Evolutionary conservation across 1,140 invertebrate genomes (phyloP).

Genomic region (Telenomus remus): DNA sequence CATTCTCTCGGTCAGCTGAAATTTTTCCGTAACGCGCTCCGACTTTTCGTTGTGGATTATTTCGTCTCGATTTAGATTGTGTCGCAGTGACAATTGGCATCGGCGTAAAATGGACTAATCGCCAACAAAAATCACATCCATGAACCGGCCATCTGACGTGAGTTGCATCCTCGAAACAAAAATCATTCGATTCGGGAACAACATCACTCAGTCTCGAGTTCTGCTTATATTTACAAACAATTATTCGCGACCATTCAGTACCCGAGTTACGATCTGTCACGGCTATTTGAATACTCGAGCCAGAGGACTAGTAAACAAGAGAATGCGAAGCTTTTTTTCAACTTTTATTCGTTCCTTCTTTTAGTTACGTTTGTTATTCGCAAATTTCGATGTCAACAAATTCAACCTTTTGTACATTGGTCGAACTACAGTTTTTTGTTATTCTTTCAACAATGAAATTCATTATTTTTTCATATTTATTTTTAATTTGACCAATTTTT

Average conservation of each 20-base stretch:
- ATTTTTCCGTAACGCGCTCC: conserved; percentile 11
- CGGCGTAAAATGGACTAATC: conserved; percentile 8
- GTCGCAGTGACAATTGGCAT: conserved; percentile 4
- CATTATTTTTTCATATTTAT: too few species aligned
- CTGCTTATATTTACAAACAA: conserved; percentile 36
- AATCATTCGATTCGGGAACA: not conserved
- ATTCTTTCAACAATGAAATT: too few species aligned
- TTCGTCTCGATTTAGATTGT: not conserved
- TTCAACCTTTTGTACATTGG: too few species aligned
- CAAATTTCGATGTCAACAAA: too few species aligned
- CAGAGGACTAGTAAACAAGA: too few species aligned
- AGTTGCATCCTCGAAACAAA: conserved; percentile 15
- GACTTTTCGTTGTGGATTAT: not conserved
- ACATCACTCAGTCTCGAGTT: not conserved
- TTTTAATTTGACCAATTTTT: too few species aligned
- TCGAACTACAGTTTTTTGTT: too few species aligned
- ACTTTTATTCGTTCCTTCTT: not conserved
- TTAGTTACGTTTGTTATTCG: too few species aligned
- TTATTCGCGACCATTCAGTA: conserved; percentile 12
- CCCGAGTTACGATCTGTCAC: conserved; percentile 6
- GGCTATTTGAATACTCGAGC: conserved; percentile 1
- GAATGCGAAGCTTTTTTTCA: not conserved
- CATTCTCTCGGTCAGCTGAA: conserved; percentile 31
- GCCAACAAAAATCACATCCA: not conserved
- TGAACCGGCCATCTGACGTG: conserved; percentile 13